Percentiles rank a stretch among this genome's conserved stretches.
Conservation (phyloP, 2,797 vertebrate species). For the Gallirallus australis region DNA sequence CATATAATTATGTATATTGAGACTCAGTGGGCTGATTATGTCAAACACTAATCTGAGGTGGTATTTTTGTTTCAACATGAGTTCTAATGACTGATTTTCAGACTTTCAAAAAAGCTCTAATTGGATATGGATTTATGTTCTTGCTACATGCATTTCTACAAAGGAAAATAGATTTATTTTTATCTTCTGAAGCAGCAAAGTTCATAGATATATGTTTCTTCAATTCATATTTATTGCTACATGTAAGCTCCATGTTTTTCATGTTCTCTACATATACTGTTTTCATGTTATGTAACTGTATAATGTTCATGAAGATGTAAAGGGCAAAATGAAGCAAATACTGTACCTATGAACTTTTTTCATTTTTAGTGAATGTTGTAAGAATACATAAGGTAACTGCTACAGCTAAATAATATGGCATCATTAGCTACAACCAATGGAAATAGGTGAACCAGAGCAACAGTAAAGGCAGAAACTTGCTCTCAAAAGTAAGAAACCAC, state of each 20-base stretch:
- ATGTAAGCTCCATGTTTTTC: not conserved
- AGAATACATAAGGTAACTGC: not conserved
- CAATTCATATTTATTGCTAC: not conserved
- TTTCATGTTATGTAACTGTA: not conserved
- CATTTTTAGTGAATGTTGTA: not conserved
- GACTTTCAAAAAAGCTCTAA: not conserved
- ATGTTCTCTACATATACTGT: not conserved
- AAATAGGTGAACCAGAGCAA: not conserved
- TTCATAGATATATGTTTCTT: not conserved
- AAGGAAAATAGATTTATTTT: not conserved
- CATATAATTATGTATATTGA: not conserved
- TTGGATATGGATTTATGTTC: not conserved
- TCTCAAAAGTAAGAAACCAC: not conserved
- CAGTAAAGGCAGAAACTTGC: not conserved
- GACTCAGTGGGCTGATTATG: not conserved
- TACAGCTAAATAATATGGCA: not conserved
- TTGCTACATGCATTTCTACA: not conserved
- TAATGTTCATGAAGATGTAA: not conserved
- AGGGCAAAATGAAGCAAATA: not conserved
- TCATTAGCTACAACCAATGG: not conserved
- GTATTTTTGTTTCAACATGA: not conserved
- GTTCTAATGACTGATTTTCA: constrained; percentile 33
- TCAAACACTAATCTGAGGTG: not conserved
- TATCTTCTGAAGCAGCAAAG: not conserved
- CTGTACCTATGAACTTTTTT: not conserved